These are phyloP conservation scores for Pyrochroa serraticornis DNA, from an alignment of 2,888 invertebrate genomes.

Conservation along the genomic window DNA sequence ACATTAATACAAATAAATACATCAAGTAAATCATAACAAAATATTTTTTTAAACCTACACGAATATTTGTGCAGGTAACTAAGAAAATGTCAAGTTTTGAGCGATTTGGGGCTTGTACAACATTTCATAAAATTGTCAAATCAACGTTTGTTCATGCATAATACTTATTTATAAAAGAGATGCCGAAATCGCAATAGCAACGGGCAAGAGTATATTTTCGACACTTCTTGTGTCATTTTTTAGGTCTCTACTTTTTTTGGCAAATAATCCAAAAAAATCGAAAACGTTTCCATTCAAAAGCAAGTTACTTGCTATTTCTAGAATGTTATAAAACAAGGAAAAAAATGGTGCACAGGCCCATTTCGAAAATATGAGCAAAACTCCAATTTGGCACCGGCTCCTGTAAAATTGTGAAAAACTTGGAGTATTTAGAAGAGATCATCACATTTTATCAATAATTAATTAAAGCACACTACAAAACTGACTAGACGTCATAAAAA, in stretches of 20 bases:
- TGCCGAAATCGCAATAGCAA: no score
- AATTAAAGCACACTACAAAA: conserved; percentile 27
- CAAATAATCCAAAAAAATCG: no score
- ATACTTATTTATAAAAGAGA: no score
- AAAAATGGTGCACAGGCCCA: background rate
- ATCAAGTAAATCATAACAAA: conserved; percentile 38
- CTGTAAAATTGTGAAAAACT: conserved; percentile 12
- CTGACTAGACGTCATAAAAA: conserved; percentile 40
- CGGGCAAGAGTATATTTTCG: no score
- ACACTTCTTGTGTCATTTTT: no score
- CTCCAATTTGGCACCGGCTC: conserved; percentile 38
- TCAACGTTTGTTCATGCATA: no score
- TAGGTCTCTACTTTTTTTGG: no score
- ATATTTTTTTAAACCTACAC: conserved; percentile 34
- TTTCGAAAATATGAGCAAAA: conserved; percentile 31
- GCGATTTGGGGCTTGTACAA: conserved; percentile 7
- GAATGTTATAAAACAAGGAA: no score
- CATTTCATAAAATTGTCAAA: no score
- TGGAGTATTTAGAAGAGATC: conserved; percentile 36
- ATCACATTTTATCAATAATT: conserved; percentile 35
- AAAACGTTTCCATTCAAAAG: no score
- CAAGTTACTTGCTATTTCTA: no score
- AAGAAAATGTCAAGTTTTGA: conserved; percentile 27
- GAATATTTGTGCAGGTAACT: conserved; percentile 39
- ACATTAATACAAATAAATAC: conserved; percentile 44